Conservation (phyloP, 2,113 vertebrate species). For the Pontoporia blainvillei region DNA sequence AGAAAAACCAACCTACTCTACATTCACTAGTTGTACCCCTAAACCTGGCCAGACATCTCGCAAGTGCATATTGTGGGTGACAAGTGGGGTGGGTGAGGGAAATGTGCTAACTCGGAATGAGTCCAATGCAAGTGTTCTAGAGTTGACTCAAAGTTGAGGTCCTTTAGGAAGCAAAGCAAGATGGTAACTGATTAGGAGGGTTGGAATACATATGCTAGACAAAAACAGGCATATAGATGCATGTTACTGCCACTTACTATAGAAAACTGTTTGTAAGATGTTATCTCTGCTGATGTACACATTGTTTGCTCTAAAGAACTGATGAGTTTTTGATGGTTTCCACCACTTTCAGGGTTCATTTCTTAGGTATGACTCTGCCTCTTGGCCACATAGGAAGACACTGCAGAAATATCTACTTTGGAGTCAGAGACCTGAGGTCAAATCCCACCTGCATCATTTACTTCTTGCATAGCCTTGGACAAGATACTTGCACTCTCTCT, state of each 20-base stretch:
- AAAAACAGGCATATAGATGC: neutral
- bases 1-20: conserved; percentile 57
- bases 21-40: conserved; percentile 39
- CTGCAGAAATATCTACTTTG: neutral
- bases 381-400: neutral
- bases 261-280: neutral
- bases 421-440: neutral
- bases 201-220: neutral
- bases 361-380: neutral
- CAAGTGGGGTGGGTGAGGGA: conserved; percentile 31
- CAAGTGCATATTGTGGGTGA: conserved; percentile 50
- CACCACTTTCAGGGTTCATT: neutral
- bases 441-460: neutral
- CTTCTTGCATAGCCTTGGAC: neutral
- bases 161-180: neutral
- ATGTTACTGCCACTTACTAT: neutral
- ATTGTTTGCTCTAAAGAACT: neutral
- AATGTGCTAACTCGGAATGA: neutral
- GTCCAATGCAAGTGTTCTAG: neutral
- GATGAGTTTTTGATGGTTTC: neutral
- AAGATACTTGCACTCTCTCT: neutral
- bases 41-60: conserved; percentile 64
- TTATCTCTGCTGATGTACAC: neutral
- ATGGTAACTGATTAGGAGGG: neutral
- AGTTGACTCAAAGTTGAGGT: neutral